phyloP scores from a whole-genome alignment of 1,140 invertebrate species.

The Rhopalosiphum maidis region DNA sequence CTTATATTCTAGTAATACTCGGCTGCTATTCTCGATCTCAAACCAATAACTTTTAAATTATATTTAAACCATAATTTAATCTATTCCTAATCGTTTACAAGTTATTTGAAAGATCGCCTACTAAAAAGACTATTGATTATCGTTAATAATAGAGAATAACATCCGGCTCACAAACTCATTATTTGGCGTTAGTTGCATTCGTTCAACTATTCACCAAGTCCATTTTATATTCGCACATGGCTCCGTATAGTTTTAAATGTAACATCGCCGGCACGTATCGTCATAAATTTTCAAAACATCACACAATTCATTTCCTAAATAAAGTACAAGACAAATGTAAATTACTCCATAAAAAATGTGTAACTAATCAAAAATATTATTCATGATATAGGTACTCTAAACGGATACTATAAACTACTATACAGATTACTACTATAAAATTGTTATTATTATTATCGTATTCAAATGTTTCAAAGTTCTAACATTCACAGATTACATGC shows the following conservation, averaged over 20 bases:
- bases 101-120: neutral
- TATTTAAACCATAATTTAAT: too few species aligned
- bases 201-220: neutral
- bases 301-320: neutral
- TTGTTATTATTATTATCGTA: too few species aligned
- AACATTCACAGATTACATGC: too few species aligned
- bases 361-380: neutral
- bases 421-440: too few species aligned
- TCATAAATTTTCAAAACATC: neutral
- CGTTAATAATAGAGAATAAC: neutral
- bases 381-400: too few species aligned
- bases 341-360: neutral
- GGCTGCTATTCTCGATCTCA: too few species aligned
- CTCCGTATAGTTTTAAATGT: neutral
- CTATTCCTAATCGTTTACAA: neutral
- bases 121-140: neutral
- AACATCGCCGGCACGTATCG: neutral
- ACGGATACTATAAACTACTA: too few species aligned
- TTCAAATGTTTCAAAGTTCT: too few species aligned
- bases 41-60: neutral
- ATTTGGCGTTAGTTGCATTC: neutral
- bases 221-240: neutral
- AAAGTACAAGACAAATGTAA: neutral
- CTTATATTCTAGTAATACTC: too few species aligned
- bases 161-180: neutral